Evolutionary conservation across 2,797 vertebrate species (phyloP).

Genomic region (Tachyglossus aculeatus): DNA sequence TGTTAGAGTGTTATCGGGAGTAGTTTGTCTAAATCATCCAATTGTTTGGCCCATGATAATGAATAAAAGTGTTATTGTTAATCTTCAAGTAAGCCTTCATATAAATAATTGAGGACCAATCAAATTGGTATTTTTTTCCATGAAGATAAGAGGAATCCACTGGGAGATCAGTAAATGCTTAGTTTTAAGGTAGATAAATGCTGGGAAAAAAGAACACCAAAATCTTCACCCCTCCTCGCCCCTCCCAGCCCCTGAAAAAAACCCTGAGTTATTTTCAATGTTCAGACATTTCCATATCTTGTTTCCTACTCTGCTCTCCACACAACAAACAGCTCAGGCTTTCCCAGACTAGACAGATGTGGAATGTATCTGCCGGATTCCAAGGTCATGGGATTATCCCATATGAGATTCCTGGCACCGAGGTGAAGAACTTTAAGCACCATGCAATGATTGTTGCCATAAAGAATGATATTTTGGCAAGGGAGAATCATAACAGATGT

Average conservation of each 20-base stretch:
- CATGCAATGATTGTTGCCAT: conserved; percentile 69
- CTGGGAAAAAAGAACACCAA: no score
- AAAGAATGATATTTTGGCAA: conserved; percentile 72
- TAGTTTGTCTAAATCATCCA: no score
- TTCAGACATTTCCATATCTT: conserved; percentile 61
- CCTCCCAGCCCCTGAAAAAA: background rate
- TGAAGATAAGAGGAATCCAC: no score
- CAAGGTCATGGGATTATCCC: conserved; percentile 85
- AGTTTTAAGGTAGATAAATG: no score
- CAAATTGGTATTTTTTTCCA: no score
- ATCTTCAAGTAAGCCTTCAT: no score
- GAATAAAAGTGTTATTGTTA: no score
- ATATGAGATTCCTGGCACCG: conserved; percentile 78
- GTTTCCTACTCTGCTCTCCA: conserved; percentile 69
- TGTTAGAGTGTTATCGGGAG: no score
- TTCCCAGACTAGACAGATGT: conserved; percentile 88
- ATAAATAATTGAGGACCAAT: no score
- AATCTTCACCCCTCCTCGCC: background rate
- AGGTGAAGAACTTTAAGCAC: conserved; percentile 68
- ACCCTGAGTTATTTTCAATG: conserved; percentile 17
- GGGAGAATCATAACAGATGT: conserved; percentile 68
- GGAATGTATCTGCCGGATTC: conserved; percentile 84
- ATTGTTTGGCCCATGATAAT: no score
- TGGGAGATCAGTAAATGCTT: no score
- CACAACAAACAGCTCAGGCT: conserved; percentile 68